A percentile compares a stretch with the other conserved stretches of the same genome.
These are phyloP conservation scores for Ramazzottius varieornatus DNA, from an alignment of 2,888 invertebrate genomes.

Conservation along the genomic window DNA sequence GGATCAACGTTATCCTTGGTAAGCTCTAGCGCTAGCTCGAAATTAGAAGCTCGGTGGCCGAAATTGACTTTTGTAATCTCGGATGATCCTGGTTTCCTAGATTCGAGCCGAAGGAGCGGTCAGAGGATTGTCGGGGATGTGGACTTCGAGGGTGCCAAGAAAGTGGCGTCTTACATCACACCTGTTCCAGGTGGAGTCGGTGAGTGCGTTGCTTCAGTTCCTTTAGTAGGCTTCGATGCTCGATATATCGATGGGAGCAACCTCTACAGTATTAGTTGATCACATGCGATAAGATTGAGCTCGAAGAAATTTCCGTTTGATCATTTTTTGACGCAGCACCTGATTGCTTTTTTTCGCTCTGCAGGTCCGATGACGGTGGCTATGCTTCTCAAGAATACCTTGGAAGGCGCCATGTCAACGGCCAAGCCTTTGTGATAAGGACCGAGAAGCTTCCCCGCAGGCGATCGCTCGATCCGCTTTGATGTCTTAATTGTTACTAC, in stretches of 20 bases:
- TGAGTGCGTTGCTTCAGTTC: too few relatives aligned
- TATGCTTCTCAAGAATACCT: conserved; percentile 21
- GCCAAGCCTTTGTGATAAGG: neutral
- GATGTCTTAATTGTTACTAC: too few relatives aligned
- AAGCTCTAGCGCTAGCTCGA: too few relatives aligned
- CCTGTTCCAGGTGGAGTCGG: conserved; percentile 23
- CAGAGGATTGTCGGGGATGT: conserved; percentile 19
- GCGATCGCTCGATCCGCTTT: too few relatives aligned
- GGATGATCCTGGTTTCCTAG: neutral
- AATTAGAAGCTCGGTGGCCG: too few relatives aligned
- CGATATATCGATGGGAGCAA: too few relatives aligned
- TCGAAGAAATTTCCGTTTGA: too few relatives aligned
- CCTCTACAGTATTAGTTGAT: too few relatives aligned
- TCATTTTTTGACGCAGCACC: neutral
- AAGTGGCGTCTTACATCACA: conserved; percentile 20
- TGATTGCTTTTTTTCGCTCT: neutral
- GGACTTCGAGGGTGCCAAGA: conserved; percentile 19
- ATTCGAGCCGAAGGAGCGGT: conserved; percentile 9
- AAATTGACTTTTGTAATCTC: neutral
- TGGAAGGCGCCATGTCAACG: conserved; percentile 14
- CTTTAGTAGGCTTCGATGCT: too few relatives aligned
- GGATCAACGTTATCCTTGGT: conserved; percentile 20
- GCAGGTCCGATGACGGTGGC: conserved; percentile 24
- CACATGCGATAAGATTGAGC: too few relatives aligned
- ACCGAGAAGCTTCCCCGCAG: too few relatives aligned